Base-by-base conservation (phyloP, 2,888 invertebrate species). In the Drosophila aldrichi region DNA sequence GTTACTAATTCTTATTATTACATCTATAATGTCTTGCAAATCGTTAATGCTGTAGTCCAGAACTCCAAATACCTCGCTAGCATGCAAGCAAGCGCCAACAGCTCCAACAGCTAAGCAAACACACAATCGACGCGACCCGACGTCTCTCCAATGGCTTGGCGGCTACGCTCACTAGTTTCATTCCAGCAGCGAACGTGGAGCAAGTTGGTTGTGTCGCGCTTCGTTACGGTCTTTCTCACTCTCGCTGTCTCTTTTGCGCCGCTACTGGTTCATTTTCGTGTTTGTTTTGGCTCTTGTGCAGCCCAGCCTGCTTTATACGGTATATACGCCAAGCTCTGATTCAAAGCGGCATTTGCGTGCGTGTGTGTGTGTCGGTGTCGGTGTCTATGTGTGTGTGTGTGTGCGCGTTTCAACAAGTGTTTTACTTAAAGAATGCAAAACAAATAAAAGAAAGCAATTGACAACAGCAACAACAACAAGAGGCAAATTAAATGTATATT, bases 181-280 rank as follows among this genome's bases (percentile, higher is more conserved):
- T 81, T 78, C 68, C 70, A 81, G 56, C 70, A 72, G 70, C 70
- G 75, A 77, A 81, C 80, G 81, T 76, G 55, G 63, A 73, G 60
- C 66, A 70, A 60, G 69, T 76, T 51, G 81, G 81, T 71, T 66
- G 73, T 76, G 72, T 70, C 54, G 71, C 71, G 67, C 72, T 55
- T 58, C 57, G 69, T 69, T 63, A 62, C 52, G 66, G 68, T 69
- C 18, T 67, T 18, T 34, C 36, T 61, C 49, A 34, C 52, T 64
- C 46, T 61, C 43, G 48, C 18, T 49, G 32, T 49, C 48, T 49
- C 48, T 49, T 38, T 38, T 38, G 22, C 12, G 64, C 22, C 16
- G 64, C 22, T 36, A 58, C 48, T 56, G 62, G 69, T 60, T 63
- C 56, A 46, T 22, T 58, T 70, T 69, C 74, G 63, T 69, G 70